Conservation (phyloP, 2,888 invertebrate genomes). For the Polydrusus tereticollis region DNA sequence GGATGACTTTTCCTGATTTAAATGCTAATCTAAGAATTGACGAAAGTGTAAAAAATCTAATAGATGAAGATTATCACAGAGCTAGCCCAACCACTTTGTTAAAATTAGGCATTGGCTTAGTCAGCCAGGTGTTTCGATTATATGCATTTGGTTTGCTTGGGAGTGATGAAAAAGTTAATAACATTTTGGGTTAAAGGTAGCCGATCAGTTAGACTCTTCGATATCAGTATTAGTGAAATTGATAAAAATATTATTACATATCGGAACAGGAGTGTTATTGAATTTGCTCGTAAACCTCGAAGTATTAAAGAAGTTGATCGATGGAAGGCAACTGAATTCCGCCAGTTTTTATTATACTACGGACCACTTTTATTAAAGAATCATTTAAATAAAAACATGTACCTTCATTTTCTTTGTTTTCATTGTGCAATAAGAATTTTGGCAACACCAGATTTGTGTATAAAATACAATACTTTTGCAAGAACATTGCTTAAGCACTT, state of each 20-base stretch:
- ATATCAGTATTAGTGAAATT: neutral
- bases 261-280: slow-evolving; percentile 17
- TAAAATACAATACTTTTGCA: neutral
- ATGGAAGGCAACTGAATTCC: slow-evolving; percentile 51
- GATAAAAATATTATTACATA: slow-evolving; percentile 24
- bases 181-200: slow-evolving; percentile 15
- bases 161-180: slow-evolving; percentile 41
- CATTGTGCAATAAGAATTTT: slow-evolving; percentile 9
- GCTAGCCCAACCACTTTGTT: neutral
- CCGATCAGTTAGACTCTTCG: slow-evolving; percentile 3
- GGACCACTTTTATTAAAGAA: slow-evolving; percentile 37
- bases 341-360: slow-evolving; percentile 48
- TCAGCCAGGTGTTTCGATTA: slow-evolving; percentile 52
- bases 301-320: too few relatives aligned
- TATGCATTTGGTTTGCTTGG: slow-evolving; percentile 47
- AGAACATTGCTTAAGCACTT: too few relatives aligned
- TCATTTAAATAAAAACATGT: neutral
- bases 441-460: neutral
- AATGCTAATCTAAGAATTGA: slow-evolving; percentile 34
- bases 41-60: slow-evolving; percentile 26
- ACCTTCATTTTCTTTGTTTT: slow-evolving; percentile 7
- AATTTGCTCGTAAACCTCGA: slow-evolving; percentile 33
- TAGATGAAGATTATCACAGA: slow-evolving; percentile 49
- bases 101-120: slow-evolving; percentile 52
- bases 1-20: slow-evolving; percentile 47